These are phyloP conservation scores for Callipepla squamata DNA, from an alignment of 2,113 vertebrate genomes.

Conservation along the genomic window DNA sequence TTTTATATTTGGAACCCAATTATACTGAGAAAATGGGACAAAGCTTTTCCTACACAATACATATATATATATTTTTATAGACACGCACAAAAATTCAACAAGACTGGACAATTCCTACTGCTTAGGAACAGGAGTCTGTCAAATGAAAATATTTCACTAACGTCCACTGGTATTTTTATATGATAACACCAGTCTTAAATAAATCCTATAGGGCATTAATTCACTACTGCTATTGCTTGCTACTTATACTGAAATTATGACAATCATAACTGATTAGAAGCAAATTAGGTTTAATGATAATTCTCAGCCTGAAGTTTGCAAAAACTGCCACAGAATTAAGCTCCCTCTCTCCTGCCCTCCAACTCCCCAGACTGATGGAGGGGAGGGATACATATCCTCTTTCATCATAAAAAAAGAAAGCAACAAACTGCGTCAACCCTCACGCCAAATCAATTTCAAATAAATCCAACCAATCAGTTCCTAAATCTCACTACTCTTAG, in stretches of 20 bases:
- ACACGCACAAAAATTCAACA: background rate
- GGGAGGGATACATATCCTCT: too few species aligned
- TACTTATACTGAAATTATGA: background rate
- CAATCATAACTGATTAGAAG: background rate
- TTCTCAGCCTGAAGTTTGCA: background rate
- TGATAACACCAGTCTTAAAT: background rate
- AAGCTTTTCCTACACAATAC: background rate
- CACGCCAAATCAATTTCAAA: background rate
- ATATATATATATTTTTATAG: background rate
- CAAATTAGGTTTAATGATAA: background rate
- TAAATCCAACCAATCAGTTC: background rate
- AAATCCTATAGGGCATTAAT: background rate
- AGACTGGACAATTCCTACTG: background rate
- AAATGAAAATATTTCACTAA: background rate
- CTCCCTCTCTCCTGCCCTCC: background rate
- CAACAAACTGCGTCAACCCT: background rate
- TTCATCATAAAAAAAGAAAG: background rate
- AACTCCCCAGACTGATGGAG: fast-evolving
- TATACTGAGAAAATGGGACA: background rate
- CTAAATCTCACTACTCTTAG: fast-evolving
- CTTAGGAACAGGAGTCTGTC: background rate
- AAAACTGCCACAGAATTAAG: background rate
- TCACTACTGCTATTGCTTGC: background rate
- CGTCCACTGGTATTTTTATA: background rate
- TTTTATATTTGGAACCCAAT: background rate